Evolutionary conservation across 92 coral and sea anemone genomes (phyloP).

Genomic region (Parazoanthus swiftii): DNA sequence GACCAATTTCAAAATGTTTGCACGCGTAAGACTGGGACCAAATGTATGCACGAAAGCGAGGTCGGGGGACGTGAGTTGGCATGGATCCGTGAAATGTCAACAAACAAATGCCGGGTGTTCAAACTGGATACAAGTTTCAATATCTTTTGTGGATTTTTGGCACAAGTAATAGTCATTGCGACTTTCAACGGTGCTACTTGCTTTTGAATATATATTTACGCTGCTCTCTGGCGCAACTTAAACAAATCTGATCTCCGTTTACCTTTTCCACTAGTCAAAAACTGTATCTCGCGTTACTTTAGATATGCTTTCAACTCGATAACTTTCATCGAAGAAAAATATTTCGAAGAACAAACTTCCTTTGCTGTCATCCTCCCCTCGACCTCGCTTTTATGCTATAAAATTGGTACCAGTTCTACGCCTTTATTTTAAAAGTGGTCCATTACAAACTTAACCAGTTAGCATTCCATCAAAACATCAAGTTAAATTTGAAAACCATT

Average conservation of each 20-base stretch:
- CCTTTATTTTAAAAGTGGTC: background rate
- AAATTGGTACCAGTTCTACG: background rate
- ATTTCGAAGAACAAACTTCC: background rate
- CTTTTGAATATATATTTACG: background rate
- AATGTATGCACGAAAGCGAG: too few species aligned
- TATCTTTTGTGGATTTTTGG: too few species aligned
- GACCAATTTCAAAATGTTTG: too few species aligned
- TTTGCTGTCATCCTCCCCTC: background rate
- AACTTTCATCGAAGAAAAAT: constrained; percentile 5
- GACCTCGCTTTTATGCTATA: background rate
- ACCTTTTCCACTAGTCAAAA: background rate
- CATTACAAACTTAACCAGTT: background rate
- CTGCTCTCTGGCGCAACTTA: background rate
- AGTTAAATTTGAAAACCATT: too few species aligned
- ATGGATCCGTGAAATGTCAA: too few species aligned
- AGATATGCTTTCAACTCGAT: background rate
- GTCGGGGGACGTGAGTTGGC: too few species aligned
- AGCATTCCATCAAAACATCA: too few species aligned
- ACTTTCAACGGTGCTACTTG: background rate
- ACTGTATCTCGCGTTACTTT: background rate
- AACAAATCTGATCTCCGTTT: constrained; percentile 3
- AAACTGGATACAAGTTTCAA: too few species aligned
- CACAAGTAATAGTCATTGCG: background rate
- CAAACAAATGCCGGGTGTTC: too few species aligned
- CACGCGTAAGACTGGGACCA: too few species aligned